These are phyloP conservation scores for Patella ulyssiponensis DNA, from an alignment of 2,888 invertebrate genomes.

Conservation along the genomic window DNA sequence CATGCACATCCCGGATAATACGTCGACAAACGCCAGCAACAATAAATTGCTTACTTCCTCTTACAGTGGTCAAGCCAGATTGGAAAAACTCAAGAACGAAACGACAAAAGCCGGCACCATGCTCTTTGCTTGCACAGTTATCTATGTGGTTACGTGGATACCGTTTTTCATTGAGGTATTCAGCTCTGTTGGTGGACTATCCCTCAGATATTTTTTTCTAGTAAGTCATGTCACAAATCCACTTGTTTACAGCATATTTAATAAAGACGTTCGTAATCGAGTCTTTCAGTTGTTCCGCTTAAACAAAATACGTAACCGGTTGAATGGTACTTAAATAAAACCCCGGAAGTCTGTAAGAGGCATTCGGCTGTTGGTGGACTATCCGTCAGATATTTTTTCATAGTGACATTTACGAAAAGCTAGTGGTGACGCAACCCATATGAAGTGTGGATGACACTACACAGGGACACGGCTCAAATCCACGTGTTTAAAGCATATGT, in stretches of 20 bases:
- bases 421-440: no score
- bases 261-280: constrained; percentile 22
- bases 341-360: no score
- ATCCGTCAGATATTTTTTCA: no score
- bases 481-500: no score
- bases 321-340: no score
- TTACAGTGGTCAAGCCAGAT: no score
- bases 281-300: constrained; percentile 3
- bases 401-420: no score
- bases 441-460: no score
- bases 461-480: no score
- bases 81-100: not conserved
- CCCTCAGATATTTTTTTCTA: constrained; percentile 26
- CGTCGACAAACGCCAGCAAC: not conserved
- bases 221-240: constrained; percentile 27
- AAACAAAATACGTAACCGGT: no score
- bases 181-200: constrained; percentile 13
- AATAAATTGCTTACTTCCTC: not conserved
- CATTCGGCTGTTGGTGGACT: no score
- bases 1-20: no score
- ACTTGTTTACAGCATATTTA: constrained; percentile 27
- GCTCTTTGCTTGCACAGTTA: constrained; percentile 29
- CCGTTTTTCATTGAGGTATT: constrained; percentile 32
- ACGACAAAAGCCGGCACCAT: constrained; percentile 26
- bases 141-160: constrained; percentile 28